phyloP scores from a whole-genome alignment of 2,888 invertebrate species.

The Tridacna gigas region DNA sequence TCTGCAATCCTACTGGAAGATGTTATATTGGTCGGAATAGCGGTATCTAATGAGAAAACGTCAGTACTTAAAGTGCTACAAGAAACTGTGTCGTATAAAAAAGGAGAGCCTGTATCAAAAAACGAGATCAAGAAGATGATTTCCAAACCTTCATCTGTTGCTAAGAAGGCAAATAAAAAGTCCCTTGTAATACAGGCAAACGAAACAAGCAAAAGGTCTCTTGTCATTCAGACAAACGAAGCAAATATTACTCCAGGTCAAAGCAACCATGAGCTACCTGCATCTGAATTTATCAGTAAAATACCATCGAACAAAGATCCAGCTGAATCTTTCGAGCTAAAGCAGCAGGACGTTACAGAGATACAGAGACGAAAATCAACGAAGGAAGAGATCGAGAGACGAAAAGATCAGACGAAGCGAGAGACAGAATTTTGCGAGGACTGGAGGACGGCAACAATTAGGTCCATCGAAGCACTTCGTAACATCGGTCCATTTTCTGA shows the following conservation, averaged over 20 bases:
- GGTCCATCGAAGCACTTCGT: conserved; percentile 54
- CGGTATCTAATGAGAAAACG: conserved; percentile 6
- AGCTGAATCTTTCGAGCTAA: background rate
- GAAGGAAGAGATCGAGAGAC: conserved; percentile 23
- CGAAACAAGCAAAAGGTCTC: background rate
- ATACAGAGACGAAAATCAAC: conserved; percentile 20
- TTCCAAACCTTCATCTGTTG: background rate
- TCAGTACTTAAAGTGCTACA: conserved; percentile 20
- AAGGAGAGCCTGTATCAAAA: background rate
- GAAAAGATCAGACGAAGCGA: conserved; percentile 31
- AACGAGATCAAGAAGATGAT: background rate
- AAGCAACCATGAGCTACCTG: too few species aligned
- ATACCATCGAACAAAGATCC: background rate
- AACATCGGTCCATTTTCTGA: conserved; percentile 49
- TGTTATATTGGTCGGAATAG: conserved; percentile 42
- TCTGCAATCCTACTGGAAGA: conserved; percentile 46
- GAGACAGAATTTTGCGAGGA: conserved; percentile 57
- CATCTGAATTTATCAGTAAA: background rate
- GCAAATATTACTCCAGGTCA: background rate
- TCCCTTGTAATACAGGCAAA: background rate
- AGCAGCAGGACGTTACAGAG: background rate
- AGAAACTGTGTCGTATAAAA: conserved; percentile 4
- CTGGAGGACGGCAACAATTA: conserved; percentile 52
- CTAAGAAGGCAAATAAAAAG: background rate
- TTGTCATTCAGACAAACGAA: background rate